Evolutionary conservation across 2,888 invertebrate genomes (phyloP), one percentile per base, ranked within the genome.

Genomic region (Pheosia tremula): DNA sequence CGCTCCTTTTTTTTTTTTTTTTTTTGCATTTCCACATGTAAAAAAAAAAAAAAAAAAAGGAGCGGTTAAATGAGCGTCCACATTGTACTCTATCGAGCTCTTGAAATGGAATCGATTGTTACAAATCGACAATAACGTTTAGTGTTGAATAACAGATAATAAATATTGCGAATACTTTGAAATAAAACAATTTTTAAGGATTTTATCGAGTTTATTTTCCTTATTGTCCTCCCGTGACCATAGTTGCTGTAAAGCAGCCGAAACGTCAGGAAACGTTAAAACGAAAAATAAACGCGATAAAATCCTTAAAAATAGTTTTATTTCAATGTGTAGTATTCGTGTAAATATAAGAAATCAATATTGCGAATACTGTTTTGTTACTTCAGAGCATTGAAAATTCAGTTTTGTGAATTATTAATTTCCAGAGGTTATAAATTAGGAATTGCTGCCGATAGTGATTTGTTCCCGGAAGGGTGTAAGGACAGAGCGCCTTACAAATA

Each of bases 51-150:
- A n/a, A n/a, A n/a, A n/a, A n/a, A n/a, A n/a, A n/a, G n/a, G n/a
- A n/a, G n/a, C 76, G 77, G 84, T 83, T 82, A 87, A 86, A 84
- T 82, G 79, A 85, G 80, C 83, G 80, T 78, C 76, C 78, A 75
- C 72, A 79, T 80, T 80, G 58, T 62, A 57, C 69, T 77, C 79
- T 72, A 68, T 80, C 74, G 71, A 75, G 72, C 75, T 73, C 77
- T 81, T 66, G 75, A 81, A 79, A 77, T 61, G 69, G 72, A 80
- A 73, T 78, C 74, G 75, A 82, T 82, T 82, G 78, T 82, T 74
- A 77, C 75, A 66, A 79, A 74, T 72, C 66, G 57, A 65, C 24
- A 24, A 67, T 59, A 65, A 66, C 60, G 61, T 69, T 67, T 63
- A 37, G 37, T 8, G 37, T 53, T 53, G 37, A 53, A 50, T n/a